A percentile compares a stretch with the other conserved stretches of the same genome.
phyloP scores from a whole-genome alignment of 2,888 invertebrate species.

The Napeogenes sylphis region DNA sequence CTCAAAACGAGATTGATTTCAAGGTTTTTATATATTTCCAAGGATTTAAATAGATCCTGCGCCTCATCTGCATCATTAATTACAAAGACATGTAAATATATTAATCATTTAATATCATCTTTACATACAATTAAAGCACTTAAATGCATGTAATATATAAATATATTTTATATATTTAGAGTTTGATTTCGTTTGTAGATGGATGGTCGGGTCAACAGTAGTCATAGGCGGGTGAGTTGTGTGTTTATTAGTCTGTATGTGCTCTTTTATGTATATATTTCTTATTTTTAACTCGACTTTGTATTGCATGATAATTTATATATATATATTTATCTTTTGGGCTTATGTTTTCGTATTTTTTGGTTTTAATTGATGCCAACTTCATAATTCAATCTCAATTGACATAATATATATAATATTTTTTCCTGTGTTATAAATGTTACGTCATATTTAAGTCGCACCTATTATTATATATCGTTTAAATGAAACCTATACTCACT shows the following conservation, averaged over 20 bases:
- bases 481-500: no score
- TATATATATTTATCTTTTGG: background rate
- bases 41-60: no score
- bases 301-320: conserved; percentile 11
- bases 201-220: conserved; percentile 78
- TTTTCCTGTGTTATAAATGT: no score
- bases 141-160: conserved; percentile 39
- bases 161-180: conserved; percentile 55
- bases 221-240: conserved; percentile 77
- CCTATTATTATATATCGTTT: no score
- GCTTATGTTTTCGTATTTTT: background rate
- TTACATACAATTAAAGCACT: conserved; percentile 10
- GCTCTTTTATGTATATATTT: conserved; percentile 21
- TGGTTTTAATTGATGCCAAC: no score
- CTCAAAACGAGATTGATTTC: no score
- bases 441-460: no score
- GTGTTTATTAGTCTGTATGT: conserved; percentile 43
- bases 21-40: no score
- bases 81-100: no score
- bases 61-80: no score
- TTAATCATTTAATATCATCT: background rate
- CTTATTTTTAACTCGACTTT: conserved; percentile 39
- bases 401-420: no score
- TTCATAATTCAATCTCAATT: no score
- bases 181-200: conserved; percentile 78